Percentiles rank a stretch among this genome's conserved stretches.
These are phyloP conservation scores for Octomys mimax DNA, from an alignment of 2,797 vertebrate genomes.

Conservation along the genomic window DNA sequence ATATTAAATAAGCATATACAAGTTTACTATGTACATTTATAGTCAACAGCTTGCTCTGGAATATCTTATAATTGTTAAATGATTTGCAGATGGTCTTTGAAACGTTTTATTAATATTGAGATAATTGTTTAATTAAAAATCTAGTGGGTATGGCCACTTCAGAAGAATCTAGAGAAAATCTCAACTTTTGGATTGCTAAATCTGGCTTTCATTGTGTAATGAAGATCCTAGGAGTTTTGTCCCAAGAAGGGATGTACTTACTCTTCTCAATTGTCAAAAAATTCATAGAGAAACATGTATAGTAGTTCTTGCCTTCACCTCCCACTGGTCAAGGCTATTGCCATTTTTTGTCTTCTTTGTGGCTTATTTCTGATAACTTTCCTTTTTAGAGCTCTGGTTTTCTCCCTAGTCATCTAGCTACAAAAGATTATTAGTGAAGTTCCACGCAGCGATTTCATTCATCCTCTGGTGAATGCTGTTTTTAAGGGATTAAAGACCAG, in stretches of 20 bases:
- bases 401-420: fast-evolving
- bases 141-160: constrained; percentile 84
- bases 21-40: constrained; percentile 74
- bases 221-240: constrained; percentile 80
- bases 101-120: constrained; percentile 86
- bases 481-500: constrained; percentile 84
- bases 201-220: constrained; percentile 79
- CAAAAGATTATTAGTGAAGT: constrained; percentile 70
- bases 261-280: constrained; percentile 80
- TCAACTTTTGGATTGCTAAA: constrained; percentile 69
- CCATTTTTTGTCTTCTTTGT: constrained; percentile 47
- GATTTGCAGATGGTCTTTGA: constrained; percentile 85
- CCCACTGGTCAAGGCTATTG: neutral
- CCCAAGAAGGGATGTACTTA: constrained; percentile 76
- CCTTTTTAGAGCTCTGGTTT: constrained; percentile 11
- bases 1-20: neutral
- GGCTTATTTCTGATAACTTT: constrained; percentile 63
- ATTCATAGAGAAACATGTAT: constrained; percentile 69
- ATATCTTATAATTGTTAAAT: constrained; percentile 85
- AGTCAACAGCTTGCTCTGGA: constrained; percentile 82
- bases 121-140: constrained; percentile 83
- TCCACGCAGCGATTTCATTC: constrained; percentile 77
- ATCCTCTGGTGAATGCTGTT: constrained; percentile 81
- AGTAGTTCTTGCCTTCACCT: neutral
- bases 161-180: constrained; percentile 83